Conservation (phyloP, 2,888 invertebrate species). For the Agrotis segetum region DNA sequence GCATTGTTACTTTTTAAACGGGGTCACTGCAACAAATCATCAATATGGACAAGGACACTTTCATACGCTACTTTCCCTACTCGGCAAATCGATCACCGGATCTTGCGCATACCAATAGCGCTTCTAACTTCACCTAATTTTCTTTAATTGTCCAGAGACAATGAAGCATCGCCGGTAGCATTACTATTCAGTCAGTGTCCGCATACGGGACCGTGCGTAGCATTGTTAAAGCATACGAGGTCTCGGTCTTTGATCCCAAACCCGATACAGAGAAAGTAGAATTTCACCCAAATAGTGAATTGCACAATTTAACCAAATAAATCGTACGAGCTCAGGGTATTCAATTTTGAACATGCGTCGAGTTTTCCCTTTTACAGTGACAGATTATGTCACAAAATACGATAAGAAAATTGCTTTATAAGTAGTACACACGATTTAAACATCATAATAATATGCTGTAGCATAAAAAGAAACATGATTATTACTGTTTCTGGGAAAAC, state of each 20-base stretch:
- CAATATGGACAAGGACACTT: constrained; percentile 55
- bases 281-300: constrained; percentile 78
- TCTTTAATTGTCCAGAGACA: constrained; percentile 77
- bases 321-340: constrained; percentile 47
- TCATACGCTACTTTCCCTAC: constrained; percentile 71
- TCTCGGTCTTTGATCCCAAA: constrained; percentile 79
- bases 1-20: neutral
- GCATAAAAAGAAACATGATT: no score
- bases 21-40: constrained; percentile 41
- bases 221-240: constrained; percentile 73
- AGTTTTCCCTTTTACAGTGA: constrained; percentile 15
- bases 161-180: constrained; percentile 69
- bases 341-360: constrained; percentile 12
- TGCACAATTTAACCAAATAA: constrained; percentile 61
- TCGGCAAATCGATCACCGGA: constrained; percentile 62
- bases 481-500: no score
- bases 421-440: neutral
- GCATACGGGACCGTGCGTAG: constrained; percentile 77
- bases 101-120: constrained; percentile 69
- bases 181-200: constrained; percentile 80
- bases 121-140: constrained; percentile 73
- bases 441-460: neutral
- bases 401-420: no score
- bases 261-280: constrained; percentile 83
- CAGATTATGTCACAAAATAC: constrained; percentile 28